Conservation (phyloP, 2,113 vertebrate species). For the Pelecanus crispus region DNA sequence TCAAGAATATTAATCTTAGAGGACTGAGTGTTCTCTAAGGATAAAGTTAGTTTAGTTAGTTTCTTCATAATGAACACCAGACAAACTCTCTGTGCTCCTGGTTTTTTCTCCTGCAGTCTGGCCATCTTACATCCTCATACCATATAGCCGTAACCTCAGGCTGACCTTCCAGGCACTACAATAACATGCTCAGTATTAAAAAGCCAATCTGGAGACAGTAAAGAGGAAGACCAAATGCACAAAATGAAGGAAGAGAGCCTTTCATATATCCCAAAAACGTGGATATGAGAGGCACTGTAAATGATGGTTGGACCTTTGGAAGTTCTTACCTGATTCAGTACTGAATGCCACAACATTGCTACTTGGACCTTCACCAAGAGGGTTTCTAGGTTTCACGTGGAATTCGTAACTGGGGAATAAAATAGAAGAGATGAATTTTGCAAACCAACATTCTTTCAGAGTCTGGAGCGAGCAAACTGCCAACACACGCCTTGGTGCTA, state of each 20-base stretch:
- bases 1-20: background rate
- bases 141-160: background rate
- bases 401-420: conserved; percentile 87
- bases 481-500: background rate
- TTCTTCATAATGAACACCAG: background rate
- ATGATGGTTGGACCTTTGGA: background rate
- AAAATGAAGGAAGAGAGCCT: background rate
- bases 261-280: background rate
- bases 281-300: background rate
- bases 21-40: background rate
- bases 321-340: conserved; percentile 90
- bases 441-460: background rate
- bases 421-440: background rate
- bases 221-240: background rate
- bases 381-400: conserved; percentile 89
- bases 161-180: background rate
- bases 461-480: background rate
- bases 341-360: conserved; percentile 86
- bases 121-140: background rate
- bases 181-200: background rate
- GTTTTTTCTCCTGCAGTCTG: background rate
- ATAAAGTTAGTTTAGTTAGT: background rate
- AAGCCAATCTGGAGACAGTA: background rate
- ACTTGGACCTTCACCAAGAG: conserved; percentile 85
- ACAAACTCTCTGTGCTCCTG: background rate